Base-by-base conservation (phyloP, 2,797 vertebrate genomes). In the Aphelocoma californica region DNA sequence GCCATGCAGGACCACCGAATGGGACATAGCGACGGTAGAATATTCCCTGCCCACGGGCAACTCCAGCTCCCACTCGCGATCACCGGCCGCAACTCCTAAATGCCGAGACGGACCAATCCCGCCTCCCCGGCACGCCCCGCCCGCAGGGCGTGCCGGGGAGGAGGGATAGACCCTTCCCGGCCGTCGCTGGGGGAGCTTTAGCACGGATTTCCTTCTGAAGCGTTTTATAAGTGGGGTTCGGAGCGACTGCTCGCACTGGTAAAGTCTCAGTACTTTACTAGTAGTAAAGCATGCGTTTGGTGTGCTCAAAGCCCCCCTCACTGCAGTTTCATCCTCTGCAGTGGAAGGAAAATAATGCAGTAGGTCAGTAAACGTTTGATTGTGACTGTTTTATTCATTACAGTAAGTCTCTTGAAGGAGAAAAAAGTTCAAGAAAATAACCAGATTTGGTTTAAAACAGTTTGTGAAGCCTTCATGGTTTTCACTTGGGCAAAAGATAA, bases 1-100 rank as follows among this genome's bases (percentile, higher is more conserved):
- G 90, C 99, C 99, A 42, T 95, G 98, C 62, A 99, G 98, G 74
- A 98, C 98, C 97, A 99, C 98, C 29, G 98, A 98, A 84, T 98
- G 98, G 83, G 98, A 93, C 99, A 99, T 99, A n/a, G 85, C 96
- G 75, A 67, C 42, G 34, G 28, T 0, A 10, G 12, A 17, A 2
- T 14, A 3, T 26, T 85, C 66, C 42, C 25, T 40, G 21, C 69
- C 92, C 51, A 6, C n/a, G 11, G 26, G 5, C 57, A 1, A 2
- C 57, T 36, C 15, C 51, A 8, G 19, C 81, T 82, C 67, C 34
- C 51, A 36, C 26, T 42, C 26, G 14, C 56, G 19, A 20, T 1
- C 29, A 1, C 12, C 26, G 18, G 1, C 15, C n/a, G 24, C 57
- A 7, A 0, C 85, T 56, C 71, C 44, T 0, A 0, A 53, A 2